phyloP scores from a whole-genome alignment of 2,113 vertebrate genomes.

The Malurus melanocephalus region DNA sequence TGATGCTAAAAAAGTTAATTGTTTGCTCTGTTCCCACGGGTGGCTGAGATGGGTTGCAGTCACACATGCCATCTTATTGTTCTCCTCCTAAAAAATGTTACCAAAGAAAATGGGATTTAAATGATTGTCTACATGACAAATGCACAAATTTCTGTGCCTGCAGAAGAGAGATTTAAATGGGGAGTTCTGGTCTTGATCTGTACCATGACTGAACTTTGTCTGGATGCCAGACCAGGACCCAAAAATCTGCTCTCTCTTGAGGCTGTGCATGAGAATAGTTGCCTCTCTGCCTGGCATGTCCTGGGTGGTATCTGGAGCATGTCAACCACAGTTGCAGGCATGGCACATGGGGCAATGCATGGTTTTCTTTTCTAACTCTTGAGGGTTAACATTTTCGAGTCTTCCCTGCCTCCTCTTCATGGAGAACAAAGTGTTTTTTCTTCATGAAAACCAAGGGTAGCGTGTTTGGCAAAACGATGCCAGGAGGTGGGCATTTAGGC shows the following conservation, averaged over 20 bases:
- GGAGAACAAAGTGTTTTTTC: background rate
- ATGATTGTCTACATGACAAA: background rate
- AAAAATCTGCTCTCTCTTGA: background rate
- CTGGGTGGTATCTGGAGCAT: fast-evolving
- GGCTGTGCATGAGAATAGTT: fast-evolving
- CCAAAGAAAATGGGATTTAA: background rate
- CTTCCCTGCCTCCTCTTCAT: background rate
- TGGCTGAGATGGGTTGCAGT: background rate
- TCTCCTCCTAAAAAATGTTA: slow-evolving; percentile 12
- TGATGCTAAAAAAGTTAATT: background rate
- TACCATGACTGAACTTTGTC: background rate
- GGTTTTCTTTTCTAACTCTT: background rate
- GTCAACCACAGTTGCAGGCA: background rate
- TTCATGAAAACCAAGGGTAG: background rate
- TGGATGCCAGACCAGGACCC: background rate
- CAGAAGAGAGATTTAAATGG: background rate
- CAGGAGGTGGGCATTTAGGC: background rate
- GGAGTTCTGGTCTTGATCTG: background rate
- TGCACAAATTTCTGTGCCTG: background rate
- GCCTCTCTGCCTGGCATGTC: background rate
- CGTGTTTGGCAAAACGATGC: background rate
- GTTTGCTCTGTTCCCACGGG: background rate
- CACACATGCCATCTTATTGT: slow-evolving; percentile 12
- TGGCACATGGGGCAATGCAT: fast-evolving
- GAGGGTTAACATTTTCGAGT: background rate